These are phyloP conservation scores for Furcula furcula DNA, from an alignment of 2,888 invertebrate species.

Conservation along the genomic window DNA sequence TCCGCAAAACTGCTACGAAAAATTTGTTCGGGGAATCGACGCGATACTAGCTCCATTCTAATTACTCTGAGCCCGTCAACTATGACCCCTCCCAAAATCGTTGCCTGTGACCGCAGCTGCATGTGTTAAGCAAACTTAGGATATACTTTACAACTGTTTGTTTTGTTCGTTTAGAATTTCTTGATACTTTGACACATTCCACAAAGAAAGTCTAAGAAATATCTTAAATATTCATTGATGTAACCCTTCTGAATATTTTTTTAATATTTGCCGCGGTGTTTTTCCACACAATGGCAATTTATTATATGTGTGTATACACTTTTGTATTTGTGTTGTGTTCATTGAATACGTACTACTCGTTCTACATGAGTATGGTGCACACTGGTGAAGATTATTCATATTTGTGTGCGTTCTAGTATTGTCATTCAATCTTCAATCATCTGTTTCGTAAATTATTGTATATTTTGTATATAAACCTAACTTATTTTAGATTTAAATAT, in stretches of 20 bases:
- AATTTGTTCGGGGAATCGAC: too few relatives aligned
- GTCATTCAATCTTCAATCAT: conserved; percentile 69
- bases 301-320: conserved; percentile 13
- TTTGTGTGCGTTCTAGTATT: conserved; percentile 46
- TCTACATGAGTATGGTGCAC: conserved; percentile 24
- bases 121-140: too few relatives aligned
- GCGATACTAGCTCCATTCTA: too few relatives aligned
- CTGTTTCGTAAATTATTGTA: conserved; percentile 72
- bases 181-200: too few relatives aligned
- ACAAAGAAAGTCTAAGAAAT: neutral
- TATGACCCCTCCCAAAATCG: too few relatives aligned
- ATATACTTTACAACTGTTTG: too few relatives aligned
- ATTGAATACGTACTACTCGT: conserved; percentile 6
- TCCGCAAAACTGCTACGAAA: too few relatives aligned
- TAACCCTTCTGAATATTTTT: conserved; percentile 1
- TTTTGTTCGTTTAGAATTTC: too few relatives aligned
- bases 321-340: too few relatives aligned
- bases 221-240: neutral
- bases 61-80: too few relatives aligned
- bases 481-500: conserved; percentile 61
- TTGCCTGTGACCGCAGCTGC: too few relatives aligned
- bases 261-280: conserved; percentile 10
- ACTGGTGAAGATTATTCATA: conserved; percentile 31
- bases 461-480: conserved; percentile 70
- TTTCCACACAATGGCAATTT: conserved; percentile 25